Conservation (phyloP, 2,888 invertebrate genomes). For the Merodon equestris region DNA sequence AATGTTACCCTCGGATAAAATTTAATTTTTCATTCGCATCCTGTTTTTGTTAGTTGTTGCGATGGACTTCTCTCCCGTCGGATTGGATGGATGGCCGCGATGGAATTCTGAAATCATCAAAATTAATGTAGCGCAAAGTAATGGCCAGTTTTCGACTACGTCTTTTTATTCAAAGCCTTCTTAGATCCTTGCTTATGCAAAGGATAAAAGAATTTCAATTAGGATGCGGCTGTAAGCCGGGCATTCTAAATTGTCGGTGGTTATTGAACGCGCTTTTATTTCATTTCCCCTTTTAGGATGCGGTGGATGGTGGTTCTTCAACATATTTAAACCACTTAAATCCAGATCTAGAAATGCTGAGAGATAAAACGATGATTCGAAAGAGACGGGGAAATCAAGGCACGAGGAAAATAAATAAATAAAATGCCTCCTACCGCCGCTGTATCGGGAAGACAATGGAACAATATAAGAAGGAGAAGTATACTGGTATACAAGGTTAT, state of each 20-base stretch:
- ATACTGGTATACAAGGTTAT: constrained; percentile 39
- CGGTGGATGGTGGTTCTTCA: constrained; percentile 40
- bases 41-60: constrained; percentile 5
- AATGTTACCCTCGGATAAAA: constrained; percentile 46
- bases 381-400: no score
- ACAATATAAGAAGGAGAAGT: no score
- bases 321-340: constrained; percentile 52
- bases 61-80: constrained; percentile 28
- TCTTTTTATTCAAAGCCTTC: constrained; percentile 23
- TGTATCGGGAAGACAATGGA: no score
- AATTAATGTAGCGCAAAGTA: constrained; percentile 51
- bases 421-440: constrained; percentile 38
- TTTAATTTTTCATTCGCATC: constrained; percentile 19
- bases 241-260: constrained; percentile 30
- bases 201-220: constrained; percentile 45
- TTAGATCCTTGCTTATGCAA: constrained; percentile 42
- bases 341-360: constrained; percentile 27
- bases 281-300: constrained; percentile 32
- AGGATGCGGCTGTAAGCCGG: constrained; percentile 28
- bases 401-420: constrained; percentile 30
- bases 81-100: no score
- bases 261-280: constrained; percentile 42
- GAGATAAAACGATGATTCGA: no score
- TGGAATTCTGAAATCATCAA: constrained; percentile 26
- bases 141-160: constrained; percentile 3